phyloP scores from a whole-genome alignment of 1,140 invertebrate species.

The Leptestheria dahalacensis region DNA sequence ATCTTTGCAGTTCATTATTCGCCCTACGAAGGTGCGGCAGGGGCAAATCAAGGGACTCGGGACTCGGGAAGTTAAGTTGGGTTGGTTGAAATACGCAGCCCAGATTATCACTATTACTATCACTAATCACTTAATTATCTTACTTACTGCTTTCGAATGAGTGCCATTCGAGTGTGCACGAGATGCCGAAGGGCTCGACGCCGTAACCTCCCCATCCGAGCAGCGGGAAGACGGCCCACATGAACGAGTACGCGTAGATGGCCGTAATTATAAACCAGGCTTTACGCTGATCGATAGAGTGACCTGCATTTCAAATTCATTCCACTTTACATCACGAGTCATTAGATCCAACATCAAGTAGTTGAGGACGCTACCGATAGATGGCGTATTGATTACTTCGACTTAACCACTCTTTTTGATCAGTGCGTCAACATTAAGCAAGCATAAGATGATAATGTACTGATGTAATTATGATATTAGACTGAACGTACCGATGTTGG shows the following conservation, averaged over 20 bases:
- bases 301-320: slow-evolving; percentile 14
- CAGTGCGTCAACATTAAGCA: no score
- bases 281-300: slow-evolving; percentile 15
- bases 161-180: slow-evolving; percentile 28
- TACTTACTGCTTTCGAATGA: slow-evolving; percentile 15
- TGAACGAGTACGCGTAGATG: slow-evolving; percentile 19
- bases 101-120: no score
- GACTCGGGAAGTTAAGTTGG: no score
- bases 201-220: slow-evolving; percentile 26
- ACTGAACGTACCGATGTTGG: slow-evolving; percentile 16
- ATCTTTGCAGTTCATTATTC: no score
- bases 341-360: neutral
- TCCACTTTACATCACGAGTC: no score
- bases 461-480: neutral
- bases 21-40: no score
- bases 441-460: no score
- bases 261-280: slow-evolving; percentile 18
- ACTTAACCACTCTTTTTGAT: no score
- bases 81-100: no score
- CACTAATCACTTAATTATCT: neutral
- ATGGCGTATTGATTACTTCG: no score
- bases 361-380: no score
- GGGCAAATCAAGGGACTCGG: no score
- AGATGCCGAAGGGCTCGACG: slow-evolving; percentile 27
- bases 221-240: slow-evolving; percentile 23